phyloP scores from a whole-genome alignment of 2,113 vertebrate genomes.

The Muntiacus muntjak region DNA sequence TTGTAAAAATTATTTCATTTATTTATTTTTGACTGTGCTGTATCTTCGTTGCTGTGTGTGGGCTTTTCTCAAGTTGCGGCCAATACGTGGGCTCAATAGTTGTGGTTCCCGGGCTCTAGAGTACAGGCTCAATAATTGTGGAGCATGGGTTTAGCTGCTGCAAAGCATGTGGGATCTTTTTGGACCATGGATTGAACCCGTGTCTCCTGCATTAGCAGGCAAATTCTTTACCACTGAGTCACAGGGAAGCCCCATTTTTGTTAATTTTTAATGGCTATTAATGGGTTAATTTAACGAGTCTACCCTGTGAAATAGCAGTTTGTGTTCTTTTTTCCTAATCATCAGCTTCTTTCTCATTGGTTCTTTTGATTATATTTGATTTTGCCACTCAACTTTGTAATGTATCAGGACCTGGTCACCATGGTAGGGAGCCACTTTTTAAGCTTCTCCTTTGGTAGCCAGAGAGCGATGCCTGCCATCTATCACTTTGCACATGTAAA shows the following conservation, averaged over 20 bases:
- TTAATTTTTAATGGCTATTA: conserved; percentile 7
- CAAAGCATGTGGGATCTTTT: background rate
- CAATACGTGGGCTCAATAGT: background rate
- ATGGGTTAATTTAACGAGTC: background rate
- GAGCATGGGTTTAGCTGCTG: fast-evolving
- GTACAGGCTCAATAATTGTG: background rate
- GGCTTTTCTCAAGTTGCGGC: background rate
- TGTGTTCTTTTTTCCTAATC: background rate
- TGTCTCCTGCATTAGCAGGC: background rate
- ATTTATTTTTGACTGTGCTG: background rate
- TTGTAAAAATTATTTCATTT: background rate
- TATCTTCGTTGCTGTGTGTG: background rate
- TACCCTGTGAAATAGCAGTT: background rate
- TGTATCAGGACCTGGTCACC: background rate
- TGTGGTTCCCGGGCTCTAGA: background rate
- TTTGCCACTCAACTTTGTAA: background rate
- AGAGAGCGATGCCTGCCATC: background rate
- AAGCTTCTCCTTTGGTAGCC: background rate
- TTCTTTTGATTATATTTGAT: conserved; percentile 34
- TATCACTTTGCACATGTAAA: conserved; percentile 33
- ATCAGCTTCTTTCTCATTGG: background rate
- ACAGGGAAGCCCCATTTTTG: background rate
- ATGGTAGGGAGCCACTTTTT: background rate
- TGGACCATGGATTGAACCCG: background rate
- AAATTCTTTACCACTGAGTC: background rate